Base-by-base conservation (phyloP, 2,113 vertebrate genomes). In the Podarcis cretensis region DNA sequence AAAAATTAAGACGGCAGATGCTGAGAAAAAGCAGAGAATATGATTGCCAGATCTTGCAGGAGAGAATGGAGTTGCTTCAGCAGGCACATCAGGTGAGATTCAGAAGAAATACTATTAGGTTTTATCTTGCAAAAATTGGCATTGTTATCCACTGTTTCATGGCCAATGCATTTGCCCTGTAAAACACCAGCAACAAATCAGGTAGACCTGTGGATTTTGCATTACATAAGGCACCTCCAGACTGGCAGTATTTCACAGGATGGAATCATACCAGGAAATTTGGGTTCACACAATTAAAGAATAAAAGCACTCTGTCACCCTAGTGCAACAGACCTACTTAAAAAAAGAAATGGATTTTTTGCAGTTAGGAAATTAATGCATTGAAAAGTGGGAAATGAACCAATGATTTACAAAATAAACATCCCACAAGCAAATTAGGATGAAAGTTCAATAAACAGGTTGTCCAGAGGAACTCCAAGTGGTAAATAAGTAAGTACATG, bases 11-110 rank as follows among this genome's bases (percentile, higher is more conserved):
- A 92, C 96, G 99, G 89, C 98, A 99, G 96, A 99, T 99, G 98
- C 95, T 99, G 92, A 97, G 99, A 87, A 99, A 99, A 94, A 99
- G 99, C 95, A 96, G 99, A 87, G 99, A 99, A 88, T 99, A 98
- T 1, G 99, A 99, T 96, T 99, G 99, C 92, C 99, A 99, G 96
- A 98, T 99, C 89, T 97, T 99, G 83, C 98, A 99, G 96, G 99
- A 99, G 95, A 97, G 99, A 80, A 99, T 99, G 99, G 99, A 99
- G 92, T 97, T 99, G 90, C 97, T 99, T 73, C 99, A 99, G 95
- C 99, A 99, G 95, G 99, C 99, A 30, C 98, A 99, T 86, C 98
- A 99, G 98, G 99, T 99, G 90, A 92, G 82, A 74, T 77, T 81
- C 43, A 48, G 78, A 68, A 21, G 35, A 82, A 63, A 74, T 75